These are phyloP conservation scores for Melieria crassipennis DNA, from an alignment of 2,888 invertebrate genomes.

Conservation along the genomic window DNA sequence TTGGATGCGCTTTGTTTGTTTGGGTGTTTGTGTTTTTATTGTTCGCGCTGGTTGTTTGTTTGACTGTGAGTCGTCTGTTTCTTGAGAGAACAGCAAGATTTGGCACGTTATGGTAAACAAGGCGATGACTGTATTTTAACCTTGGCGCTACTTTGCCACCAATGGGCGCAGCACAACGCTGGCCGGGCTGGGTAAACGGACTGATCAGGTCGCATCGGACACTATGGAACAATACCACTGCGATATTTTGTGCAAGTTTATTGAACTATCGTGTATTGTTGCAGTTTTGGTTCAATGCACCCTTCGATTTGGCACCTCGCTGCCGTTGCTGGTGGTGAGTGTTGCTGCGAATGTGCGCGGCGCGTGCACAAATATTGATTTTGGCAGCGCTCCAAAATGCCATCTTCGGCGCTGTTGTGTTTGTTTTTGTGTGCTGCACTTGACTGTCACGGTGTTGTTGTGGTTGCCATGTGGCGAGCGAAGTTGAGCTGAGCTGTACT, in stretches of 20 bases:
- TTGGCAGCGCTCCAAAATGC: slow-evolving; percentile 25
- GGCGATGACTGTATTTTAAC: slow-evolving; percentile 15
- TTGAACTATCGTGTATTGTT: neutral
- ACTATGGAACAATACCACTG: neutral
- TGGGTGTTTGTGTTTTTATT: too few relatives aligned
- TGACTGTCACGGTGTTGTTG: slow-evolving; percentile 24
- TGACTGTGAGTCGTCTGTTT: too few relatives aligned
- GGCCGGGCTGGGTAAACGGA: too few relatives aligned
- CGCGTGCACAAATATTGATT: slow-evolving; percentile 24
- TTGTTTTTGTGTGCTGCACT: slow-evolving; percentile 4
- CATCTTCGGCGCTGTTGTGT: slow-evolving; percentile 13
- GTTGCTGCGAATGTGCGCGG: slow-evolving; percentile 5
- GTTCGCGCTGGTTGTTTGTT: too few relatives aligned
- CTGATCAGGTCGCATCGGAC: too few relatives aligned
- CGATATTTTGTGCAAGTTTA: neutral
- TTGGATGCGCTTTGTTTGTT: too few relatives aligned
- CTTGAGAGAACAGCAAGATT: too few relatives aligned
- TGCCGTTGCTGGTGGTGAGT: slow-evolving; percentile 5
- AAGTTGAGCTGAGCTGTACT: too few relatives aligned
- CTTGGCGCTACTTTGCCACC: slow-evolving; percentile 25
- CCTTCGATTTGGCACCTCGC: slow-evolving; percentile 21
- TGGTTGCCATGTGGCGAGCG: neutral
- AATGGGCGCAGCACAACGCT: too few relatives aligned
- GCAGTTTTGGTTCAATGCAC: slow-evolving; percentile 21
- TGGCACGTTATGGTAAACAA: too few relatives aligned